Base-by-base conservation (phyloP, 2,888 invertebrate genomes). In the Junonia oenone region DNA sequence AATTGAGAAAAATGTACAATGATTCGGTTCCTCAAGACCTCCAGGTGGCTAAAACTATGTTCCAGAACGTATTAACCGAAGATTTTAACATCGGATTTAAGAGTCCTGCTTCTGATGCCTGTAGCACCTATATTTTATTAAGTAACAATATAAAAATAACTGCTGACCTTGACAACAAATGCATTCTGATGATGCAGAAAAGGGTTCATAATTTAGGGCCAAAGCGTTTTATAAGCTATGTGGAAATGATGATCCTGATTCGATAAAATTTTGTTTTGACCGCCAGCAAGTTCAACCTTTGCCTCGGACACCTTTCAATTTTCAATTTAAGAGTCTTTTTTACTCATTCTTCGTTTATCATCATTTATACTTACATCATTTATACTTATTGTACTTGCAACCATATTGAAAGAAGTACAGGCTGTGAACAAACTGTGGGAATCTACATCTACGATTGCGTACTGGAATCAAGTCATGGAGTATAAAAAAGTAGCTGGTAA, bases 11-110 rank as follows among this genome's bases (percentile, higher is more conserved):
- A 58, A 59, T 68, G 51, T 69, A 68, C 61, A 71, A 68, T 61
- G 45, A 62, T 56, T 62, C 63, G 54, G 57, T 64, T 40, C 45
- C 31, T 27, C 33, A 38, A 47, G 51, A 63, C 45, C 37, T 58
- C 26, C 51, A 55, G 48, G 59, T 65, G 46, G 58, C 45, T 40
- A 45, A 55, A 37, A 58, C 19, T 46, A 65, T 66, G 58, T 62
- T 63, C 56, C 53, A 53, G 57, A 63, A 55, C 45, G 53, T 60
- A 37, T 66, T 64, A 59, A 13, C 40, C 52, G 50, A 51, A 62
- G 63, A 63, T 46, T 63, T 65, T 58, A 70, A 71, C 61, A 63
- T 72, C 43, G 71, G 70, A 45, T 71, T 72, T 56, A 61, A 55
- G 14, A 52, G 61, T 31, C 72, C 35, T 67, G 60, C 68, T 17